phyloP scores from a whole-genome alignment of 2,113 vertebrate species.

The Scatophagus argus region DNA sequence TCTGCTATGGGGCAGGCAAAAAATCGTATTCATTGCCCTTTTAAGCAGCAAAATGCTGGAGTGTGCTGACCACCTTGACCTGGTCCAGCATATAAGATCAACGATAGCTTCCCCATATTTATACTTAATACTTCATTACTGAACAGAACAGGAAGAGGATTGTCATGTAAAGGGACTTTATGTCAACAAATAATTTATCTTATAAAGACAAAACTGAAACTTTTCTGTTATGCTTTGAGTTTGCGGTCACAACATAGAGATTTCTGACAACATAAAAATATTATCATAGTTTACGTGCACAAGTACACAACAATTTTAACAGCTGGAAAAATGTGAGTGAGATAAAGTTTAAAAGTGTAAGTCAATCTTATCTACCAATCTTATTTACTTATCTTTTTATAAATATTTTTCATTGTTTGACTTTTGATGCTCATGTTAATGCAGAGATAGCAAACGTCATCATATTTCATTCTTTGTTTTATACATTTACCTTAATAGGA shows the following conservation, averaged over 20 bases:
- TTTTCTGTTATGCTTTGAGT: background rate
- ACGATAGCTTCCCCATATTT: background rate
- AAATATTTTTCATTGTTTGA: too few relatives aligned
- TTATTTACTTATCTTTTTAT: too few relatives aligned
- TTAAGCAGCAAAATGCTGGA: slow-evolving; percentile 21
- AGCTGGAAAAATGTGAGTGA: too few relatives aligned
- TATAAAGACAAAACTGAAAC: background rate
- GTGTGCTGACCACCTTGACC: background rate
- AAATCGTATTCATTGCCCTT: slow-evolving; percentile 22
- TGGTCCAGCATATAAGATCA: background rate
- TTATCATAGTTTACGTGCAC: background rate
- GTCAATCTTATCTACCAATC: too few relatives aligned
- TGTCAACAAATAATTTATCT: background rate
- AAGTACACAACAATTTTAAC: too few relatives aligned
- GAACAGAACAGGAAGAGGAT: background rate
- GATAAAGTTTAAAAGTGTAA: too few relatives aligned
- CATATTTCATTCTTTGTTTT: too few relatives aligned
- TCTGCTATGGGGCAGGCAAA: slow-evolving; percentile 24
- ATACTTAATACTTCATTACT: slow-evolving; percentile 6
- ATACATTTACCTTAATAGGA: too few relatives aligned
- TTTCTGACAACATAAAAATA: background rate
- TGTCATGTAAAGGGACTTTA: background rate
- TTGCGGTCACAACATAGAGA: background rate
- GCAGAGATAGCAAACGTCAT: too few relatives aligned
- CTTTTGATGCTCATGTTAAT: too few relatives aligned